These are phyloP conservation scores for Alectura lathami DNA, from an alignment of 2,113 vertebrate genomes.

Conservation along the genomic window DNA sequence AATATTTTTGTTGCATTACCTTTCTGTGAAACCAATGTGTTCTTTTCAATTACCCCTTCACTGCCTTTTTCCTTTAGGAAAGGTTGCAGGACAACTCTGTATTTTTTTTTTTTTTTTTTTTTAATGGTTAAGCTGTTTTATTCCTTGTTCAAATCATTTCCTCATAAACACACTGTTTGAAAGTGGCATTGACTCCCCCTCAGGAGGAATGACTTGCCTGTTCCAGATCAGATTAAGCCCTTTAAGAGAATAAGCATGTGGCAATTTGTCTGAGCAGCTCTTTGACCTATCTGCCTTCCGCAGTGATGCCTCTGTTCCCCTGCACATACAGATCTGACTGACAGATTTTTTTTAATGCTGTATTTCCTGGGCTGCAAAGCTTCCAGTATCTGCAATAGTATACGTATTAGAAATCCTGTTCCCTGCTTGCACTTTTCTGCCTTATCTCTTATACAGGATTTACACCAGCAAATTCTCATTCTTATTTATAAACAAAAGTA, in stretches of 20 bases:
- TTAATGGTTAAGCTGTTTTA: background rate
- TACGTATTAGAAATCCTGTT: background rate
- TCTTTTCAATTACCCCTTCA: background rate
- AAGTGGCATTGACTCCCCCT: background rate
- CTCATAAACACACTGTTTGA: background rate
- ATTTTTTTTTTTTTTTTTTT: background rate
- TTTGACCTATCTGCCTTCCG: constrained; percentile 11
- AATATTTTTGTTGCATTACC: background rate
- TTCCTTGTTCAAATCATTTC: background rate
- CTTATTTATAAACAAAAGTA: background rate
- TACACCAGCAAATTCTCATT: background rate
- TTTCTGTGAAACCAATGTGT: background rate
- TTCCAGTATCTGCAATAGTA: background rate
- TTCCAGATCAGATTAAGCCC: background rate
- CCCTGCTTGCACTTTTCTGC: background rate
- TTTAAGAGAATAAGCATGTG: background rate
- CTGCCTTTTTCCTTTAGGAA: background rate
- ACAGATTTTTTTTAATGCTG: background rate
- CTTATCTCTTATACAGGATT: background rate
- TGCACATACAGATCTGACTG: background rate
- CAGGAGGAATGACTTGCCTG: background rate
- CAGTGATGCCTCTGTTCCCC: background rate
- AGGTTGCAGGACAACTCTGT: background rate
- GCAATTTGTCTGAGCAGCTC: background rate
- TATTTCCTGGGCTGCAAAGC: background rate